Percentiles rank a stretch among this genome's conserved stretches.
Evolutionary conservation across 2,888 invertebrate genomes (phyloP).

Genomic region (Nephrotoma guestfalica): DNA sequence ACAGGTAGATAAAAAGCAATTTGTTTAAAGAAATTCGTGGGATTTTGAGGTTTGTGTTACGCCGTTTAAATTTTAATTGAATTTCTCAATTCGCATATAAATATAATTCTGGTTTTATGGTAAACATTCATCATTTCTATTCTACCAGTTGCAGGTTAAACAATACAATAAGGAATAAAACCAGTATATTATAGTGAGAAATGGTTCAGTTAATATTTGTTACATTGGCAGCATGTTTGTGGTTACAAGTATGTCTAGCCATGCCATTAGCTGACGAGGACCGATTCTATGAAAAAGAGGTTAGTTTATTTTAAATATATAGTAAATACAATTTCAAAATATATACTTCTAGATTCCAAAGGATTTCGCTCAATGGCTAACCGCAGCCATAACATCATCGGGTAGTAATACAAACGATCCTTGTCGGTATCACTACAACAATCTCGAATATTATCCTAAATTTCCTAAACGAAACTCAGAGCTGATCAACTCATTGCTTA

Average conservation of each 20-base stretch:
- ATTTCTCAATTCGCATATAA: background rate
- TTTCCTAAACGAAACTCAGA: slow-evolving; percentile 53
- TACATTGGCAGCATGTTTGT: background rate
- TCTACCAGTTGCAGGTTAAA: background rate
- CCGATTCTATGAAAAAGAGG: slow-evolving; percentile 27
- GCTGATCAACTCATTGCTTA: slow-evolving; percentile 56
- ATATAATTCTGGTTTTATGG: background rate
- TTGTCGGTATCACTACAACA: slow-evolving; percentile 18
- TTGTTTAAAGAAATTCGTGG: background rate
- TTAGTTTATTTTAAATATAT: slow-evolving; percentile 11
- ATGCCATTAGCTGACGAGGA: slow-evolving; percentile 26
- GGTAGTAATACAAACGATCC: slow-evolving; percentile 15
- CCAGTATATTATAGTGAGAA: background rate
- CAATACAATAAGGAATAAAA: background rate
- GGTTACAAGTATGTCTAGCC: background rate
- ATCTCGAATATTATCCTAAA: slow-evolving; percentile 14
- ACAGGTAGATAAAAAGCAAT: background rate
- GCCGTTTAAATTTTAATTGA: background rate
- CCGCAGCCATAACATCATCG: slow-evolving; percentile 19
- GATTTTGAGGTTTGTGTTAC: background rate
- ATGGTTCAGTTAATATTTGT: background rate
- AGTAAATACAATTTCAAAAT: background rate
- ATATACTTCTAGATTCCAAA: slow-evolving; percentile 18
- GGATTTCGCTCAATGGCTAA: slow-evolving; percentile 25
- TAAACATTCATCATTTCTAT: background rate